Evolutionary conservation across 1,140 invertebrate species (phyloP), one percentile per base, ranked within the genome.

Genomic region (Drosophila bocqueti): DNA sequence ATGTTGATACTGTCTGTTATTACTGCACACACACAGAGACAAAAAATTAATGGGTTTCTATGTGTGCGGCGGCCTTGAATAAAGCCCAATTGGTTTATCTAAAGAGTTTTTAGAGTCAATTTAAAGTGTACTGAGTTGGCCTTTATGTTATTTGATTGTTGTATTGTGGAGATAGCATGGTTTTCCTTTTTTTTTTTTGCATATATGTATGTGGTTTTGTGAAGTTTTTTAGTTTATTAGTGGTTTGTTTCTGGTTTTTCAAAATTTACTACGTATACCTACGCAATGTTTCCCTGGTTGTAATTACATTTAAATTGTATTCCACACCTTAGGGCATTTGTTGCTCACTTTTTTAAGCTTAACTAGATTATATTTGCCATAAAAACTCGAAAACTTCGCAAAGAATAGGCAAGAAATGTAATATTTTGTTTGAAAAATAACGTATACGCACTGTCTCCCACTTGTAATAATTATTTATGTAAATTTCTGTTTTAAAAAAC

Each of bases 1-100:
- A 71, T 55, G 67, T 71, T 71, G 63, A 71, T 71, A 67, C 40
- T 71, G 64, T 40, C 40, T 66, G 67, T 67, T 71, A 46, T 67
- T 67, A 45, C 62, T 46, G 24, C 40, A 54, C n/a, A 54, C 29
- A 34, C n/a, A 34, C 5, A 31, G n/a, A 31, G n/a, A 34, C 49
- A 0, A 9, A 49, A 66, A 52, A 65, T 21, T 52, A 42, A 42
- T 43, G n/a, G 38, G 6, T 21, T n/a, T 45, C 21, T 18, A 9
- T 50, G 21, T 47, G 21, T 47, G 15, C 8, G 36, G 21, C 59
- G 40, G 36, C 66, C 47, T 65, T 66, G 61, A 52, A 52, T n/a
- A 65, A 40, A 40, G 36, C 46, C 31, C 5, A 68, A 49, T 49
- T 49, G 62, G 40, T 31, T 67, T 46, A 54, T 71, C n/a, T 31